phyloP scores from a whole-genome alignment of 2,797 vertebrate genomes.

The Aldrovandia affinis region DNA sequence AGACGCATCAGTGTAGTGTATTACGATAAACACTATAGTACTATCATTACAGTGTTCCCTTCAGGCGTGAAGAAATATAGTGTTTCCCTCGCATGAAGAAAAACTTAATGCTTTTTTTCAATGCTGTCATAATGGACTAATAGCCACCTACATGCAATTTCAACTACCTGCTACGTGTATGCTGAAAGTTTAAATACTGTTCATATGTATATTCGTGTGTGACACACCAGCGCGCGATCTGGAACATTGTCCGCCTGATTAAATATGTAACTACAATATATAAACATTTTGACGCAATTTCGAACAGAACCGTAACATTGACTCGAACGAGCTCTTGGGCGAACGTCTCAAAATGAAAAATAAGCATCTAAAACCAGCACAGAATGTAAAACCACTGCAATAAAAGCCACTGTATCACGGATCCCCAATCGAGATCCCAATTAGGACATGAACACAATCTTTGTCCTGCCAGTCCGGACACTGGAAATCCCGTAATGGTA shows the following conservation, averaged over 20 bases:
- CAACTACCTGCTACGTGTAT: not conserved
- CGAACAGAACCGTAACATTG: not conserved
- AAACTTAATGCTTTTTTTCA: too few relatives aligned
- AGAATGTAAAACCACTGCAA: not conserved
- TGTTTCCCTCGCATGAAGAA: too few relatives aligned
- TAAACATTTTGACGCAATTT: not conserved
- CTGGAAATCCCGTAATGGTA: not conserved
- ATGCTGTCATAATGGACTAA: not conserved
- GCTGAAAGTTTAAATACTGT: not conserved
- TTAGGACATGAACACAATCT: conserved; percentile 12
- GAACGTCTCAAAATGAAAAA: conserved; percentile 1
- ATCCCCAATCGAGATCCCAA: not conserved
- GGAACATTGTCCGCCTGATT: not conserved
- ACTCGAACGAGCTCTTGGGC: not conserved
- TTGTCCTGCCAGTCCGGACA: not conserved
- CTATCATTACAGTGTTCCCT: too few relatives aligned
- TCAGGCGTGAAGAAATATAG: too few relatives aligned
- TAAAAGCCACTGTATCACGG: not conserved
- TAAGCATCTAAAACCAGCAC: too few relatives aligned
- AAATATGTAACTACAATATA: not conserved
- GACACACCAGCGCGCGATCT: not conserved
- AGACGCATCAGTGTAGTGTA: too few relatives aligned
- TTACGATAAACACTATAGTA: too few relatives aligned
- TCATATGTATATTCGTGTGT: not conserved
- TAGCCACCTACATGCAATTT: not conserved